Base-by-base conservation (phyloP, 2,888 invertebrate species). In the Nymphalis urticae region DNA sequence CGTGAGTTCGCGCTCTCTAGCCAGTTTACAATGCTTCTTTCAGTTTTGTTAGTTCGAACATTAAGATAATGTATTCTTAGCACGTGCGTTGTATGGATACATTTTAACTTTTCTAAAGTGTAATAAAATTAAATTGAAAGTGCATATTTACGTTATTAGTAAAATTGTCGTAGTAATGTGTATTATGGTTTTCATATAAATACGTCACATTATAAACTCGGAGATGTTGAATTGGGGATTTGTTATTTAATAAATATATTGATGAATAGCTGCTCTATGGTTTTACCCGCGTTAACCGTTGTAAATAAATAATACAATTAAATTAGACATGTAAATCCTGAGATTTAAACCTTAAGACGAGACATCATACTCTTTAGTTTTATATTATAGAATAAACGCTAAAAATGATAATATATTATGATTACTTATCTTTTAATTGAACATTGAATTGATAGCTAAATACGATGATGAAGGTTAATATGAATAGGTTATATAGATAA, bases 1-100 rank as follows among this genome's bases (percentile, higher is more conserved):
- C 77, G 77, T 79, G 81, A 82, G 80, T 82, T 80, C 77, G 77
- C 77, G 76, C 76, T 72, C 56, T 70, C 61, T 32, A 50, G 56
- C 36, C 63, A 66, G 60, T 68, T 72, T 70, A 66, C 54, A 66
- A 64, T 64, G 42, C 66, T 72, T 64, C 53, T 59, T 59, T 51
- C 42, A 54, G 56, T 65, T 68, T 60, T 60, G 48, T 63, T 48
- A 64, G 64, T 63, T 70, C 60, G 50, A 64, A 63, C 36, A 24
- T 66, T 67, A 32, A 48, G 24, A 54, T 71, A 65, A 65, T 62
- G 42, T 66, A 70, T 68, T 68, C 54, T 50, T 61, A 50, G 64
- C 64, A 64, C 60, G 54, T 61, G 42, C 56, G 50, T 17, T 58
- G 48, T 21, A 62, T 21, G 36, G 60, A 17, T 60, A 60, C 59